Base-by-base conservation (phyloP, 2,113 vertebrate species). In the Ceuthmochares aereus region DNA sequence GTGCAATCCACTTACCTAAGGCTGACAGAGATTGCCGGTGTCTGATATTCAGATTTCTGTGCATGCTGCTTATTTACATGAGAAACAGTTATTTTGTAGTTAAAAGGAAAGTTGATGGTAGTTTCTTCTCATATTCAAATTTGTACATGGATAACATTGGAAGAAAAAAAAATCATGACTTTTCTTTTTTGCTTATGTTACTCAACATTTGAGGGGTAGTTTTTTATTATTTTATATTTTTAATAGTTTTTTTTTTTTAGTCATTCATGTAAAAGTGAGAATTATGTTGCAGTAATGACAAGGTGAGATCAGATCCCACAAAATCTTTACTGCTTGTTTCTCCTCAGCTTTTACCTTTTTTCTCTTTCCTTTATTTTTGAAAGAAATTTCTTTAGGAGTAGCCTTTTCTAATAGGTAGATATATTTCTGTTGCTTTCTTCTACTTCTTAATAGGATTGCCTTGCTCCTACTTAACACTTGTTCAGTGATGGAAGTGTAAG, bases 111-210 rank as follows among this genome's bases (percentile, higher is more conserved):
- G 5, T 40, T 1, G 1, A 4, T 45, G 25, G 18, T 30, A 54
- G 2, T 34, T 63, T 62, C 9, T 89, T 87, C 29, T 13, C 8
- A 67, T 27, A 47, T 30, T 56, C 30, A 82, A 8, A 2, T 55
- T 66, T 52, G 18, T 62, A 37, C 6, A 21, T 37, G 12, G 20
- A 30, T 10, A 52, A 60, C 19, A 49, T 36, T 32, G 34, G 40
- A 14, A 49, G 37, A n/a, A 0, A n/a, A 29, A 5, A 34, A n/a
- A n/a, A n/a, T n/a, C 2, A 2, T 15, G 14, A 21, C 23, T 12
- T 3, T 64, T 52, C 9, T 76, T 64, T 62, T 36, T 62, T 29
- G 23, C 2, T 73, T 62, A 49, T n/a, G 9, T 23, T 32, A 58
- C 20, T 51, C 25, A 40, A 36, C 20, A 67, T 1, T 4, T 56